Evolutionary conservation across 2,797 vertebrate species (phyloP).

Genomic region (Acanthiza pusilla): DNA sequence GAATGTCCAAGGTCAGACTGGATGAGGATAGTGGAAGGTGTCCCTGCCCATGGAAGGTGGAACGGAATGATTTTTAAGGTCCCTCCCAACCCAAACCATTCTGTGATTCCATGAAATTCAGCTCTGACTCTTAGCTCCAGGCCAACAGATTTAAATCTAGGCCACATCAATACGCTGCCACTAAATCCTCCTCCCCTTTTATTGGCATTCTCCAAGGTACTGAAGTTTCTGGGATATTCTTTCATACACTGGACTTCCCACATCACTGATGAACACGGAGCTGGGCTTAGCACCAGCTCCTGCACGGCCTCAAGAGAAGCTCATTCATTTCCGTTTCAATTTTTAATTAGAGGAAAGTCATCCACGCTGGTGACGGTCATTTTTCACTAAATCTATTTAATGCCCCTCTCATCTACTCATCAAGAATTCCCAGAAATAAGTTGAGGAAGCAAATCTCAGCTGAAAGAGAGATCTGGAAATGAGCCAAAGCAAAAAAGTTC

Average conservation of each 20-base stretch:
- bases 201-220: background rate
- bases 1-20: background rate
- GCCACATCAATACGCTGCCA: background rate
- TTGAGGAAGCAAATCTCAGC: background rate
- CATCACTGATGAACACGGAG: background rate
- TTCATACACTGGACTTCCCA: background rate
- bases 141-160: background rate
- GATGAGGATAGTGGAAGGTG: background rate
- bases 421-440: background rate
- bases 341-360: constrained; percentile 55
- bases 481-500: background rate
- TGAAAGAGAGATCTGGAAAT: background rate
- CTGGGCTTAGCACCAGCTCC: background rate
- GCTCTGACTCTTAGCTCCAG: background rate
- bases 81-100: background rate
- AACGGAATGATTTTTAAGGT: background rate
- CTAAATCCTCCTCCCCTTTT: background rate
- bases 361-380: background rate
- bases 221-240: background rate
- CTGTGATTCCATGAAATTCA: background rate
- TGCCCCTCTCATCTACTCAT: background rate
- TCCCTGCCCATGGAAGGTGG: background rate
- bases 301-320: background rate
- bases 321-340: constrained; percentile 28
- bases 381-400: constrained; percentile 37